Evolutionary conservation across 1,140 invertebrate genomes (phyloP), one percentile per base, ranked within the genome.

Genomic region (Medauroidea extradentata): DNA sequence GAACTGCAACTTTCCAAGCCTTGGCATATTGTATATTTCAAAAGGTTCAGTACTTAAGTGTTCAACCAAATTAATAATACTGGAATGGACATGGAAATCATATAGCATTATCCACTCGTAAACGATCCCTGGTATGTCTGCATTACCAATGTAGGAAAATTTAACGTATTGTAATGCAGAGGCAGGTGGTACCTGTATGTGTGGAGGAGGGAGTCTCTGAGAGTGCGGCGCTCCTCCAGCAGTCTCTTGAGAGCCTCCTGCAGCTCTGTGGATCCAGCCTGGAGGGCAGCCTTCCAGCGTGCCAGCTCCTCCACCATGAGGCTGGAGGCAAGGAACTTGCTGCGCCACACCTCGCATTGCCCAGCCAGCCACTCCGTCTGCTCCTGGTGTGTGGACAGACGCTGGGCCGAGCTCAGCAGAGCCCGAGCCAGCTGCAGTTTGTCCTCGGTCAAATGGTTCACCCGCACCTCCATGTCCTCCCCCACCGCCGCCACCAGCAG

Each of bases 261-360:
- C 21, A 91, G 76, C 67, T 90, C 87, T 46, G 84, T 83, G 50
- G 86, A 86, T 71, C 88, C 85, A 62, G 86, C 83, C n/a, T 81
- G 84, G 14, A 93, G 75, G 61, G 85, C 82, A 54, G 88, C 87
- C 73, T 94, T 93, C 83, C 89, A 92, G 56, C 83, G 80, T 1
- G 91, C 90, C 60, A 95, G 73, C 76, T 95, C 91, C 75, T 95
- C 93, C 8, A 93, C 86, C 86, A 94, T 91, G 52, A 95, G 83
- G 72, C 91, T 91, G 64, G 44, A 75, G 2, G 93, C 93, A 65
- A 96, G 77, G 76, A 94, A 97, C 84, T 96, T 96, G 67, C 91
- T 95, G 61, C 93, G 84, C 93, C 93, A 96, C 54, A 96, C 91
- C 79, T 97, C 93, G 74, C 92, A 94, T 68, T 96, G 92, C 2